Conservation (phyloP, 35 echinoderm and acorn worm species). For the Diadema setosum region DNA sequence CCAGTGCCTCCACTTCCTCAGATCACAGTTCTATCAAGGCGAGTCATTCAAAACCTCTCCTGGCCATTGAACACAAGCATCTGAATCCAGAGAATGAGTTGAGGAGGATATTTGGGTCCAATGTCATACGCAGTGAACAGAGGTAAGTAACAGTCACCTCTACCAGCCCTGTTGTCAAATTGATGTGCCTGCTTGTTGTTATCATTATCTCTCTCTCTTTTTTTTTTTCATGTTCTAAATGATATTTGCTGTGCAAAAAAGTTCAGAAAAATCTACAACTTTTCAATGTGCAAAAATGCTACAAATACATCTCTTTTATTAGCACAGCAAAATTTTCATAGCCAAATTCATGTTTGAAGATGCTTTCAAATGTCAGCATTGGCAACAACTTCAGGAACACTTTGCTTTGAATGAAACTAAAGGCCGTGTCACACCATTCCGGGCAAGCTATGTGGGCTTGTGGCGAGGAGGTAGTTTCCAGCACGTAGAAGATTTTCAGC, state of each 20-base stretch:
- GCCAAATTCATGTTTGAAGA: too few relatives aligned
- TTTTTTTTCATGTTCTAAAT: neutral
- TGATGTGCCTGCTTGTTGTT: too few relatives aligned
- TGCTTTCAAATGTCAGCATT: too few relatives aligned
- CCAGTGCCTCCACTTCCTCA: neutral
- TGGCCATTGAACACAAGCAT: slow-evolving; percentile 87
- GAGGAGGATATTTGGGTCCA: slow-evolving; percentile 92
- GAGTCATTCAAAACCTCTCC: slow-evolving; percentile 44
- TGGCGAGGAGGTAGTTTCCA: too few relatives aligned
- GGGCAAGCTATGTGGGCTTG: too few relatives aligned
- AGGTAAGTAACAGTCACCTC: slow-evolving; percentile 87
- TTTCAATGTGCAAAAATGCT: neutral
- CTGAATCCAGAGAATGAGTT: slow-evolving; percentile 97
- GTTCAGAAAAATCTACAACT: neutral
- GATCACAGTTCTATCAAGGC: neutral
- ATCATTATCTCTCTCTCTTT: too few relatives aligned
- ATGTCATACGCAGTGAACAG: slow-evolving; percentile 69
- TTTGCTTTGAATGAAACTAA: too few relatives aligned
- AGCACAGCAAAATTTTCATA: neutral
- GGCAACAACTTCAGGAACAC: too few relatives aligned
- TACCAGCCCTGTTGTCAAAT: too few relatives aligned
- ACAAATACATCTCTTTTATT: neutral
- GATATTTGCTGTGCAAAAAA: neutral
- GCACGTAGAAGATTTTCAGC: too few relatives aligned
- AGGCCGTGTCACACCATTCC: too few relatives aligned